Evolutionary conservation across 1,140 invertebrate genomes (phyloP), one percentile per base, ranked within the genome.

Genomic region (Eupristina koningsbergeri): DNA sequence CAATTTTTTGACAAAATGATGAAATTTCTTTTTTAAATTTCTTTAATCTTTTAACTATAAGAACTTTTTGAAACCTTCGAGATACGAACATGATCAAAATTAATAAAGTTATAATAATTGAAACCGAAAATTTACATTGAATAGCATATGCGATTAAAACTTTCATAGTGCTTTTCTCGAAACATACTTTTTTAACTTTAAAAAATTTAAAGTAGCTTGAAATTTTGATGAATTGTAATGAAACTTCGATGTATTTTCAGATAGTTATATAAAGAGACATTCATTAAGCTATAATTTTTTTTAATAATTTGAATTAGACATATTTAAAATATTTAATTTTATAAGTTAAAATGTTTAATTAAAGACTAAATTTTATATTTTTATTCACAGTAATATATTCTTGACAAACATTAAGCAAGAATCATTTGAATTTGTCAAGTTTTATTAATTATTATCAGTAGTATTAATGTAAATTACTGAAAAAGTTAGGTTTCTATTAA

Each of bases 51-150:
- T 1, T 64, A 34, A 64, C 2, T 34, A n/a, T 22, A 58, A 26
- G 53, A 58, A 58, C 22, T 58, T 58, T 53, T 53, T 17, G 15
- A 53, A 53, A 53, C 50, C 50, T 17, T 11, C 53, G 2, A 58
- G 22, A 26, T 9, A 64, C 3, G 61, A 34, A 64, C 3, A 64
- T 64, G 8, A 13, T 34, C 61, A 64, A 64, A 64, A 64, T 64
- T 34, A 64, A 64, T 64, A 64, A 64, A 64, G n/a, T 64, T 64
- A 64, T 64, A 34, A 13, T 64, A 64, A 31, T 64, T 64, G 13
- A 64, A 64, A 29, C 31, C 15, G n/a, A 64, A 64, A 64, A 64
- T 64, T 64, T 64, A 13, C 61, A 64, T 9, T 64, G 31, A 3
- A 64, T 64, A 64, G n/a, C 17, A 64, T 34, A 34, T 3, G 53